Percentiles rank a stretch among this genome's conserved stretches.
Evolutionary conservation across 2,888 invertebrate species (phyloP).

Genomic region (Habrosyne pyritoides): DNA sequence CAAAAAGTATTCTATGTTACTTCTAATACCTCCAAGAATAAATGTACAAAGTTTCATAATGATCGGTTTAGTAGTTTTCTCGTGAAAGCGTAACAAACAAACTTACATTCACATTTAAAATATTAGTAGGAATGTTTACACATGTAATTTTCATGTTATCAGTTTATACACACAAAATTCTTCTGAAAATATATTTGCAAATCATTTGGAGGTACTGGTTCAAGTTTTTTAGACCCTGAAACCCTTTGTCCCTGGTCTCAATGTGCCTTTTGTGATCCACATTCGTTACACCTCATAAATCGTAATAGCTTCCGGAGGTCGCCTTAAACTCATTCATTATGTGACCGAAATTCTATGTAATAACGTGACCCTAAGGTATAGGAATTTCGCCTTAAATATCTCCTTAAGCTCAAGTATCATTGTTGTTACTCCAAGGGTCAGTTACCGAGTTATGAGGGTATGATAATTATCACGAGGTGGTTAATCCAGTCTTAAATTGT

Average conservation of each 20-base stretch:
- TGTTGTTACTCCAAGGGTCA: constrained; percentile 20
- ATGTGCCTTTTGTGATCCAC: constrained; percentile 12
- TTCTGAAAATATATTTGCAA: too few relatives aligned
- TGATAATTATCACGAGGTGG: background rate
- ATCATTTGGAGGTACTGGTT: background rate
- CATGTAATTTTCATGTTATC: too few relatives aligned
- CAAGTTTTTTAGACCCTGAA: background rate
- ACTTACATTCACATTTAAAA: too few relatives aligned
- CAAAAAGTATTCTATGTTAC: too few relatives aligned
- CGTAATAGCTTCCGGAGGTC: constrained; percentile 21
- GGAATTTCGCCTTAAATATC: constrained; percentile 17
- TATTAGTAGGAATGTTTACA: too few relatives aligned
- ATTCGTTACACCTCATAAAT: constrained; percentile 26
- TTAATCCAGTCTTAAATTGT: background rate
- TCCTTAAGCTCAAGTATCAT: constrained; percentile 21
- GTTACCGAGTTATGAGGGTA: constrained; percentile 13
- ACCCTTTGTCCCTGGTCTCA: background rate
- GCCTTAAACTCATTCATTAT: constrained; percentile 21
- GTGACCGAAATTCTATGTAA: constrained; percentile 23
- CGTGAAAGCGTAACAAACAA: too few relatives aligned
- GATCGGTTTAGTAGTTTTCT: too few relatives aligned
- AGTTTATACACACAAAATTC: too few relatives aligned
- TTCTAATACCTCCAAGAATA: too few relatives aligned
- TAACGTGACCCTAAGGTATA: constrained; percentile 17
- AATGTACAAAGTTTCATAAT: too few relatives aligned